Evolutionary conservation across 2,888 invertebrate genomes (phyloP).

Genomic region (Pachymerium ferrugineum): DNA sequence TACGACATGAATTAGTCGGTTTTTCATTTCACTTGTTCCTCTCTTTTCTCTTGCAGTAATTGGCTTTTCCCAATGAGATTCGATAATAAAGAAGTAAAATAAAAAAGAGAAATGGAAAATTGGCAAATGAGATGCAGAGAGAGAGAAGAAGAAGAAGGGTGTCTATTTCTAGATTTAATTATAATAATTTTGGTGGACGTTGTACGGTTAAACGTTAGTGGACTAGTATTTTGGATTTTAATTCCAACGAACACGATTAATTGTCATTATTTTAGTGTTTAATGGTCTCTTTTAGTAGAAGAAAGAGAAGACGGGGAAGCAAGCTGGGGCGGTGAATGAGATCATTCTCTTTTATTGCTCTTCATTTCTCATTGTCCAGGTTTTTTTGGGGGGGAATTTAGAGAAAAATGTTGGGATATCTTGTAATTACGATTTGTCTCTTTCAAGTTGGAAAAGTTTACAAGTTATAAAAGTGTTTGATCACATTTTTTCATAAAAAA

Average conservation of each 20-base stretch:
- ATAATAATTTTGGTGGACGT: neutral
- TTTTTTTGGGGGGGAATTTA: neutral
- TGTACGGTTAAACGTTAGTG: neutral
- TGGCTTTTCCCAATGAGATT: neutral
- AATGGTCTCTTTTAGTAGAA: neutral
- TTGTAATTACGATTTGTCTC: neutral
- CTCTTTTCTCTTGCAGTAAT: neutral
- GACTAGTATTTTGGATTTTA: conserved; percentile 2
- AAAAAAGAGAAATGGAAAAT: neutral
- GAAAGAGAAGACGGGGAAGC: neutral
- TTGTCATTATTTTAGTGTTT: conserved; percentile 6
- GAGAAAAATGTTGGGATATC: neutral
- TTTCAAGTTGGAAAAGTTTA: too few species aligned
- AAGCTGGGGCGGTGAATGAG: neutral
- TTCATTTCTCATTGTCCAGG: neutral
- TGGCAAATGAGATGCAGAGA: too few species aligned
- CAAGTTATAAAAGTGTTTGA: too few species aligned
- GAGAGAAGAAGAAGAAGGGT: neutral
- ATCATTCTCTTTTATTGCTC: conserved; percentile 6
- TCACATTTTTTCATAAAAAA: too few species aligned
- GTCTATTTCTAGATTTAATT: neutral
- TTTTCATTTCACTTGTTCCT: neutral
- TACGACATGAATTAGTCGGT: neutral
- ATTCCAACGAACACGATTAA: conserved; percentile 1
- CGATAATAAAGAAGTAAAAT: neutral